phyloP scores from a whole-genome alignment of 2,797 vertebrate species.

The Clarias pachynema region DNA sequence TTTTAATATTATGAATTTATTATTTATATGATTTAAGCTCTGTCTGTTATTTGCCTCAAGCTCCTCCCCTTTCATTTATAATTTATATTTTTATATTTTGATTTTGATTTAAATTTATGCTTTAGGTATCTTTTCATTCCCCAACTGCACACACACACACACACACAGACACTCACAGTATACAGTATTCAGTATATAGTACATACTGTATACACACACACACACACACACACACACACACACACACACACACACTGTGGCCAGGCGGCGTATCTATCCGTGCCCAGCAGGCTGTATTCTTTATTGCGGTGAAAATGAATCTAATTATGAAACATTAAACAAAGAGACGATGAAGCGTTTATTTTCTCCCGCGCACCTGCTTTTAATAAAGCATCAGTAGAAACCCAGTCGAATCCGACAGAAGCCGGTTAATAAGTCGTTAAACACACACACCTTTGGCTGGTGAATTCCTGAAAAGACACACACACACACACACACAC shows the following conservation, averaged over 20 bases:
- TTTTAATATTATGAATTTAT: too few relatives aligned
- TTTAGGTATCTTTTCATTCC: not conserved
- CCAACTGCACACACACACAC: not conserved
- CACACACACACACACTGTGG: too few relatives aligned
- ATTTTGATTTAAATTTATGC: not conserved
- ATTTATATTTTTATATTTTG: not conserved
- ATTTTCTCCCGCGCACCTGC: not conserved
- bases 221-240: too few relatives aligned
- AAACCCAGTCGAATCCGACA: not conserved
- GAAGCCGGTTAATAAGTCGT: not conserved
- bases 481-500: constrained; percentile 1
- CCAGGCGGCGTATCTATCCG: too few relatives aligned
- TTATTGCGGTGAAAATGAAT: not conserved
- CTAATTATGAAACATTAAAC: not conserved
- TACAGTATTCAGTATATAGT: too few relatives aligned
- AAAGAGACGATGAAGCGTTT: not conserved
- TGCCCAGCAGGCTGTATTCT: not conserved
- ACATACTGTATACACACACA: too few relatives aligned
- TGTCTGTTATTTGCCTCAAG: not conserved
- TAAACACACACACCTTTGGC: not conserved
- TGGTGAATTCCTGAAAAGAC: not conserved
- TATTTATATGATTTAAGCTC: not conserved
- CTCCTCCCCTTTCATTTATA: not conserved
- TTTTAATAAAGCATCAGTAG: constrained; percentile 10
- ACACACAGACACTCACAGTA: too few relatives aligned